Percentiles rank a stretch among this genome's conserved stretches.
These are phyloP conservation scores for Drosophila nigritarsus DNA, from an alignment of 2,888 invertebrate genomes.

Conservation along the genomic window DNA sequence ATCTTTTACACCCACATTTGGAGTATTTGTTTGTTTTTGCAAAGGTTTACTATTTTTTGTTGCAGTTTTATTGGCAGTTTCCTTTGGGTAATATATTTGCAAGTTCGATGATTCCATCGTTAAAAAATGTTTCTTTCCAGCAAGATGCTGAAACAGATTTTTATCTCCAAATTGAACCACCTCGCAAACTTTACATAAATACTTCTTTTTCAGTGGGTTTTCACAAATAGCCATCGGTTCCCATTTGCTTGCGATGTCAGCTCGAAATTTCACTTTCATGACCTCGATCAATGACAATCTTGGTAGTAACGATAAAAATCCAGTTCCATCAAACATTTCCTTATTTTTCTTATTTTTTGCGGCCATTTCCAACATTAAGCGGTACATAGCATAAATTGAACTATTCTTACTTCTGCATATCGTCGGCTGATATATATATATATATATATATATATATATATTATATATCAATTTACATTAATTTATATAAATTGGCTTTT, in stretches of 20 bases:
- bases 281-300: constrained; percentile 63
- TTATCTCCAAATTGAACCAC: constrained; percentile 70
- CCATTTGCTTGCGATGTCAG: constrained; percentile 50
- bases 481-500: constrained; percentile 43
- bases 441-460: constrained; percentile 11
- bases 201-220: constrained; percentile 35
- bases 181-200: constrained; percentile 71
- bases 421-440: constrained; percentile 16
- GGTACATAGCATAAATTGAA: constrained; percentile 21
- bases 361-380: constrained; percentile 43
- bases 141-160: constrained; percentile 74
- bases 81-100: constrained; percentile 60
- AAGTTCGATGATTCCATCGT: constrained; percentile 58
- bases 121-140: constrained; percentile 76
- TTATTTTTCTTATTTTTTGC: constrained; percentile 18
- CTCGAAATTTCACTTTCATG: constrained; percentile 64
- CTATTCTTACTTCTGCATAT: constrained; percentile 40
- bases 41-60: neutral
- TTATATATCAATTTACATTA: constrained; percentile 20
- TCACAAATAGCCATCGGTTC: constrained; percentile 43
- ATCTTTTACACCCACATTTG: neutral
- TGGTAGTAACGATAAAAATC: constrained; percentile 43
- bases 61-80: constrained; percentile 2
- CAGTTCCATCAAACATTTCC: constrained; percentile 16
- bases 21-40: neutral